phyloP scores from a whole-genome alignment of 2,797 vertebrate species.

The Microchirus variegatus region DNA sequence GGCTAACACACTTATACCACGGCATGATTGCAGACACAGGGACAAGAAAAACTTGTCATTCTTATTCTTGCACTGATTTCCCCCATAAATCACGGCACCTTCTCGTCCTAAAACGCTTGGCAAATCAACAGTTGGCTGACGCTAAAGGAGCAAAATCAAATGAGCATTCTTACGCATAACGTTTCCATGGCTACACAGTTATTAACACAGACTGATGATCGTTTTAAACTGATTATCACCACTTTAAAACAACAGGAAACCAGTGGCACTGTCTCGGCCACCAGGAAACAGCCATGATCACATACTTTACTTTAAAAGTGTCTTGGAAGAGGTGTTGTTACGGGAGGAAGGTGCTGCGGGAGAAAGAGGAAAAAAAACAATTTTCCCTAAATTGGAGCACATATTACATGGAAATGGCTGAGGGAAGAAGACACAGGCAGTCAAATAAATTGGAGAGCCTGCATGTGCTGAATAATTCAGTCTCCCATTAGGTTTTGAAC shows the following conservation, averaged over 20 bases:
- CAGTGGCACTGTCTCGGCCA: conserved; percentile 11
- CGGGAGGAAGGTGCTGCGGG: conserved; percentile 37
- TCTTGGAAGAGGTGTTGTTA: conserved; percentile 22
- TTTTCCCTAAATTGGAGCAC: conserved; percentile 44
- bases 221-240: conserved; percentile 48
- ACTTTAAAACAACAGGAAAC: conserved; percentile 53
- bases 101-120: conserved; percentile 15
- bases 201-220: conserved; percentile 48
- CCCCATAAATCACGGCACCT: conserved; percentile 16
- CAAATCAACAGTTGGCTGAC: conserved; percentile 18
- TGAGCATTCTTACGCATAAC: conserved; percentile 32
- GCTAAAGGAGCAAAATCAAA: conserved; percentile 29
- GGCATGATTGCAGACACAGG: conserved; percentile 27
- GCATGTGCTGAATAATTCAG: conserved; percentile 67
- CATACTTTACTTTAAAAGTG: conserved; percentile 20
- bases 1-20: conserved; percentile 34
- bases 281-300: conserved; percentile 12
- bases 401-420: conserved; percentile 25
- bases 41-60: conserved; percentile 29
- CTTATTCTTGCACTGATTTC: conserved; percentile 29
- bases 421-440: conserved; percentile 44
- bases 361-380: conserved; percentile 15
- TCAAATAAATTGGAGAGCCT: conserved; percentile 45
- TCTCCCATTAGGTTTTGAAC: conserved; percentile 44
- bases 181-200: conserved; percentile 38